Evolutionary conservation across 1,140 invertebrate genomes (phyloP).

Genomic region (Heliconius melpomene): DNA sequence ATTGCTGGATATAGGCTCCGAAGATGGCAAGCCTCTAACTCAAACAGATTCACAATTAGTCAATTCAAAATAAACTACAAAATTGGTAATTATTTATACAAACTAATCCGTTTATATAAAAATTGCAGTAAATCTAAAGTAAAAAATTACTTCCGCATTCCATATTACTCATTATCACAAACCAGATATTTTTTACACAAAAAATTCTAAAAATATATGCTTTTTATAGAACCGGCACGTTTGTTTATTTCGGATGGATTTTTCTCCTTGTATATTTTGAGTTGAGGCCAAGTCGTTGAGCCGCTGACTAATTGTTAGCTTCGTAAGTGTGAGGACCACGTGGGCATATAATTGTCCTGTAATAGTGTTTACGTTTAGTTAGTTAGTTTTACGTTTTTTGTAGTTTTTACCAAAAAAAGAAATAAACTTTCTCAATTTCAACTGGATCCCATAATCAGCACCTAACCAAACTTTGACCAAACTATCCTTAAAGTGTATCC

Average conservation of each 20-base stretch:
- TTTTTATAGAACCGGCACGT: conserved; percentile 8
- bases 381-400: no score
- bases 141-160: neutral
- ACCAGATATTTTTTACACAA: conserved; percentile 3
- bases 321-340: neutral
- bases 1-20: no score
- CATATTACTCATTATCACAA: neutral
- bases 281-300: conserved; percentile 11
- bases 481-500: no score
- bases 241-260: neutral
- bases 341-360: neutral
- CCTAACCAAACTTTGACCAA: no score
- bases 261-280: neutral
- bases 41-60: no score
- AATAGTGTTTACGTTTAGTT: no score
- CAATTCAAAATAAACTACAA: neutral
- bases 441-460: no score
- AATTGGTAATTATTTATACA: neutral
- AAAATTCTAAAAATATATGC: conserved; percentile 6
- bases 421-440: no score
- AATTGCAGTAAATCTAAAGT: neutral
- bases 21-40: no score
- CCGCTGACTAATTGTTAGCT: conserved; percentile 13
- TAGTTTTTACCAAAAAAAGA: no score
- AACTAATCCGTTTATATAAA: neutral